phyloP scores from a whole-genome alignment of 2,797 vertebrate genomes.

The Gobio occitaniae region DNA sequence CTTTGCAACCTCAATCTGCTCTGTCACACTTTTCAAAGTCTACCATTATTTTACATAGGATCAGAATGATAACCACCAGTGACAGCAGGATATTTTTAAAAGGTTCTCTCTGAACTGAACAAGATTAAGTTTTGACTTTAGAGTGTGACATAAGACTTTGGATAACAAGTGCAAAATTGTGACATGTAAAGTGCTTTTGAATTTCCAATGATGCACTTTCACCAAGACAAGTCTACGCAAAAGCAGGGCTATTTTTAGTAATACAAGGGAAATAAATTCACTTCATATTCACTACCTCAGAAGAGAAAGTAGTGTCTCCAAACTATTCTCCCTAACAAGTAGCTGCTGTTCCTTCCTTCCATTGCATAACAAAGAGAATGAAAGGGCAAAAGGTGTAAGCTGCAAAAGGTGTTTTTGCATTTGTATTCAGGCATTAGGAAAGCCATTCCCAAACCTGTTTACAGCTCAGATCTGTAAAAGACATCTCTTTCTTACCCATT shows the following conservation, averaged over 20 bases:
- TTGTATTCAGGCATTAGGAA: background rate
- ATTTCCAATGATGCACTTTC: conserved; percentile 1
- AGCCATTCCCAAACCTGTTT: background rate
- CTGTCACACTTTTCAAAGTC: conserved; percentile 55
- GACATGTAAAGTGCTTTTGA: background rate
- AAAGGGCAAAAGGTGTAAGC: background rate
- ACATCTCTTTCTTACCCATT: conserved; percentile 83
- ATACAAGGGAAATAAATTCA: background rate
- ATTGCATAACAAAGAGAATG: background rate
- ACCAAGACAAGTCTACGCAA: background rate
- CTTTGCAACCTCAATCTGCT: conserved; percentile 56
- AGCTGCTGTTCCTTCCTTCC: background rate
- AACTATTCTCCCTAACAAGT: background rate
- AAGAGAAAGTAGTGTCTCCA: background rate
- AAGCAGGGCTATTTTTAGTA: conserved; percentile 8
- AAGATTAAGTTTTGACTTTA: background rate
- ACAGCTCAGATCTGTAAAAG: background rate
- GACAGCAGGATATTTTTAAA: background rate
- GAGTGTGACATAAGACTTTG: background rate
- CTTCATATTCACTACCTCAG: background rate
- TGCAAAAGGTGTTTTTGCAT: background rate
- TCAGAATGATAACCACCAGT: background rate
- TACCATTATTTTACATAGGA: conserved; percentile 14
- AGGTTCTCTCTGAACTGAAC: background rate
- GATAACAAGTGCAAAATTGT: background rate